A percentile compares a stretch with the other conserved stretches of the same genome.
Conservation (phyloP, 2,888 invertebrate species). For the Yponomeuta malinellus region DNA sequence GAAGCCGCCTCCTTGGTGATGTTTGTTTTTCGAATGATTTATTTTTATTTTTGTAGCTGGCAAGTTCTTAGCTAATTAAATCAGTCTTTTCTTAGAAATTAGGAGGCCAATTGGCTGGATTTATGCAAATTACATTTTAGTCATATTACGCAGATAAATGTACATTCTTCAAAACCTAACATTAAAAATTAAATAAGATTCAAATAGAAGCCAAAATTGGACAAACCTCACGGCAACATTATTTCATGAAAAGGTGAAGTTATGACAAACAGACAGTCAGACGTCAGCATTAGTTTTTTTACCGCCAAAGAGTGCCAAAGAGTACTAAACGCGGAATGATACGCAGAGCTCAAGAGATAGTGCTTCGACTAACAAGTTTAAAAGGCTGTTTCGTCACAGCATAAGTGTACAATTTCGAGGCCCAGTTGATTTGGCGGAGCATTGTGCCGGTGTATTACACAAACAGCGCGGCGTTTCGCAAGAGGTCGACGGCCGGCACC, state of each 20-base stretch:
- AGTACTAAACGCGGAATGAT: background rate
- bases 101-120: background rate
- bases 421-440: slow-evolving; percentile 58
- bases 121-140: background rate
- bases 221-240: too few relatives aligned
- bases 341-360: background rate
- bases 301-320: too few relatives aligned
- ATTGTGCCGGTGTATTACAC: slow-evolving; percentile 68
- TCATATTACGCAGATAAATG: background rate
- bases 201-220: too few relatives aligned
- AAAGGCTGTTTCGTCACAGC: slow-evolving; percentile 37
- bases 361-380: slow-evolving; percentile 1
- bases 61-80: background rate
- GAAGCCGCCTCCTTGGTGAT: slow-evolving; percentile 3
- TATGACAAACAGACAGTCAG: too few relatives aligned
- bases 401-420: slow-evolving; percentile 63
- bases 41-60: background rate
- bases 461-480: slow-evolving; percentile 71
- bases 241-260: too few relatives aligned
- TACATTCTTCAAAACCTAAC: too few relatives aligned
- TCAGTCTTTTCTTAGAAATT: background rate
- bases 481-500: slow-evolving; percentile 72
- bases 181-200: too few relatives aligned
- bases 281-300: too few relatives aligned
- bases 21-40: slow-evolving; percentile 9